phyloP scores from a whole-genome alignment of 2,113 vertebrate genomes.

The Catharus minimus region DNA sequence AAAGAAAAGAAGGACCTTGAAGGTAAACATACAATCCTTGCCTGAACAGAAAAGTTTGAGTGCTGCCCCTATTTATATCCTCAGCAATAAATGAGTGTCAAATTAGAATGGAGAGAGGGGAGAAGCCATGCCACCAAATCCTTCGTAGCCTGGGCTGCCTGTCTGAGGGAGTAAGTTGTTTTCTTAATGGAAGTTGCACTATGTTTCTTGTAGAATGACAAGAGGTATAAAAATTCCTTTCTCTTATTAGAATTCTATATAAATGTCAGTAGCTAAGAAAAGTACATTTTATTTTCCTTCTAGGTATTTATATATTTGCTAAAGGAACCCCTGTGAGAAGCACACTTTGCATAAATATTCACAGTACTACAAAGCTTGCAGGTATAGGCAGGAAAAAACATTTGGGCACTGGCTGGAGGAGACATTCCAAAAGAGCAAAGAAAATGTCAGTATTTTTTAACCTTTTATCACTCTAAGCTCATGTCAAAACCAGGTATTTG shows the following conservation, averaged over 20 bases:
- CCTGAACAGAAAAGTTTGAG: not conserved
- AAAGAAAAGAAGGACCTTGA: not conserved
- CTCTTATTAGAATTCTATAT: not conserved
- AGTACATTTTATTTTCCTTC: not conserved
- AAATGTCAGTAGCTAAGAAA: not conserved
- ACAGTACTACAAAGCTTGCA: not conserved
- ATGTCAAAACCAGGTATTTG: not conserved
- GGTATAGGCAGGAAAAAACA: not conserved
- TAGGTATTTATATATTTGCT: not conserved
- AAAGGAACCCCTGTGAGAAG: not conserved
- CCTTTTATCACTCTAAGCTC: not conserved
- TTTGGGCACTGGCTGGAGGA: not conserved
- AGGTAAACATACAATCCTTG: not conserved
- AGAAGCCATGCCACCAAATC: not conserved
- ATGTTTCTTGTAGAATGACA: not conserved
- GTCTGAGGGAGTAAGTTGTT: not conserved
- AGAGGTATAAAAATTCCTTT: not conserved
- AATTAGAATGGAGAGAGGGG: not conserved
- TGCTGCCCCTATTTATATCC: not conserved
- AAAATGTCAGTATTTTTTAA: not conserved
- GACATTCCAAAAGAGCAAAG: not conserved
- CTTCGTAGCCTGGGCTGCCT: not conserved
- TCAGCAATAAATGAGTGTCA: not conserved
- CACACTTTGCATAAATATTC: not conserved
- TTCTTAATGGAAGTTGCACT: not conserved